Base-by-base conservation (phyloP, 2,113 vertebrate species). In the Ornithorhynchus anatinus region DNA sequence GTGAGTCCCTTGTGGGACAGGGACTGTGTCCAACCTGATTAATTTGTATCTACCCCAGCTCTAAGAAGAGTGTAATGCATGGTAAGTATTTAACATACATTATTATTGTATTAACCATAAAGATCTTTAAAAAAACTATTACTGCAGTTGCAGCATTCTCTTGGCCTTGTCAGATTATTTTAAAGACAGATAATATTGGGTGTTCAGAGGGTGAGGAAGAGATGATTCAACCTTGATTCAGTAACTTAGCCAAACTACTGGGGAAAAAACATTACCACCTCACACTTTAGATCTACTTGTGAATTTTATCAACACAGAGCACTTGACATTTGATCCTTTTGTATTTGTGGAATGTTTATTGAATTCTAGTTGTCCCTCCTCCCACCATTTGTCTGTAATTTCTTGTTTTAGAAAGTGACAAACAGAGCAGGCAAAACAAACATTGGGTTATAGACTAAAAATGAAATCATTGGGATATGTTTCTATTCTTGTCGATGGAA, bases 341-440 rank as follows among this genome's bases (percentile, higher is more conserved):
- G 43, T 14, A 14, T 71, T 60, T 77, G 62, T 47, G 80, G 59
- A 50, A 32, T 72, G 47, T 60, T 75, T 63, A 69, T 61, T 54
- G n/a, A 50, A 83, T 84, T 77, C 68, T 60, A 58, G 50, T 63
- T 3, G 9, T 54, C 61, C 71, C 75, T 60, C 59, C 71, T 76
- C 66, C 59, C 63, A 40, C 40, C 69, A 79, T 23, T 52, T 47
- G 51, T 84, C 54, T 73, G 74, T 72, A 76, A 80, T 57, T 80
- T 82, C 85, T 84, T 59, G 72, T 81, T 86, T 86, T 77, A 84
- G 81, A 83, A 80, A 84, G 78, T 78, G 81, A 85, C 73, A 84
- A 79, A 86, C 60, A 83, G 59, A 82, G 42, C 59, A 67, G 44
- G 59, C 70, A 64, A 53, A 81, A 75, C 60, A 76, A 82, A 60